These are phyloP conservation scores for Drosophila formosana DNA, from an alignment of 2,888 invertebrate species.

Conservation along the genomic window DNA sequence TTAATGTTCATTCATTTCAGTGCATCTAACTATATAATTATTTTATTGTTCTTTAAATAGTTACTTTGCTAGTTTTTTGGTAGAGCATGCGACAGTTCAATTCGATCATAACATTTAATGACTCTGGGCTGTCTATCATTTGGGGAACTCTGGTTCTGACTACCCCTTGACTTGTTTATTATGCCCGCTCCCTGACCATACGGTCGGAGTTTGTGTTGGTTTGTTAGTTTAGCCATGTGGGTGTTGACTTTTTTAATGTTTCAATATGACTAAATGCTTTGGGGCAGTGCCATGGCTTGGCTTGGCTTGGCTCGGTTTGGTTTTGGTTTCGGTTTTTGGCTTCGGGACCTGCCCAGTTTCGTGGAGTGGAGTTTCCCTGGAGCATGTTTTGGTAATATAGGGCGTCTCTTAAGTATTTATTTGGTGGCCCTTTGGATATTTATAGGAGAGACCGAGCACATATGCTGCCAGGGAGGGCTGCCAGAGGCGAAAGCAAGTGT, in stretches of 20 bases:
- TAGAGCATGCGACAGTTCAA: slow-evolving; percentile 44
- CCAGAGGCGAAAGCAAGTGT: slow-evolving; percentile 58
- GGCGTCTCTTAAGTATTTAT: slow-evolving; percentile 44
- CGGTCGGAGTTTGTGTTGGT: slow-evolving; percentile 54
- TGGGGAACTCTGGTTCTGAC: slow-evolving; percentile 32
- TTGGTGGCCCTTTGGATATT: slow-evolving; percentile 53
- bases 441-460: slow-evolving; percentile 36
- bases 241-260: slow-evolving; percentile 82
- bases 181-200: slow-evolving; percentile 57
- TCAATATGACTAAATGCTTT: slow-evolving; percentile 79
- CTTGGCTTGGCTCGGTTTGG: slow-evolving; percentile 34
- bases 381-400: slow-evolving; percentile 57
- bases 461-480: slow-evolving; percentile 59
- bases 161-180: slow-evolving; percentile 65
- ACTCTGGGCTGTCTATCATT: slow-evolving; percentile 38
- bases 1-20: too few species aligned
- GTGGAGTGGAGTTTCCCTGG: slow-evolving; percentile 32
- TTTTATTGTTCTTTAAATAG: not conserved
- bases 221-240: slow-evolving; percentile 70
- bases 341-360: slow-evolving; percentile 25
- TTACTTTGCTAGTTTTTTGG: not conserved
- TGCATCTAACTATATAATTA: too few species aligned
- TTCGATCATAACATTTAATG: slow-evolving; percentile 27
- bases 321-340: slow-evolving; percentile 29
- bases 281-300: slow-evolving; percentile 56